phyloP scores from a whole-genome alignment of 2,888 invertebrate genomes.

The Bedellia somnulentella region DNA sequence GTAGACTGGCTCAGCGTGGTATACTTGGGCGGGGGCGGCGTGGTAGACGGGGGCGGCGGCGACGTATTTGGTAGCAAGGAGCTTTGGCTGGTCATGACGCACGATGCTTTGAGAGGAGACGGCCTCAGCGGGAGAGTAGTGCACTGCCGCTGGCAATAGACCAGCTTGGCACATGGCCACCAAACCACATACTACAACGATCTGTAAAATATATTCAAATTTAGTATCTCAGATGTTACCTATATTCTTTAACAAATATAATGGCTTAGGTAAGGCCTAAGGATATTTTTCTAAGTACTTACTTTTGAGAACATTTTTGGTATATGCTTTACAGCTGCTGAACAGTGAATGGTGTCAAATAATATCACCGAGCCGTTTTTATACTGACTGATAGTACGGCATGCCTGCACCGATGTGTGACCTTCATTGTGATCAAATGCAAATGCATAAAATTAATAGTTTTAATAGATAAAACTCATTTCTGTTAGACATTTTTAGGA shows the following conservation, averaged over 20 bases:
- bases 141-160: slow-evolving; percentile 30
- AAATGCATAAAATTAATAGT: no score
- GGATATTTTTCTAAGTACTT: no score
- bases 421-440: no score
- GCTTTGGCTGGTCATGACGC: slow-evolving; percentile 30
- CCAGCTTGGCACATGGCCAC: slow-evolving; percentile 31
- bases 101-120: slow-evolving; percentile 35
- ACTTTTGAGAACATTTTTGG: slow-evolving; percentile 17
- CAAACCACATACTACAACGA: slow-evolving; percentile 25
- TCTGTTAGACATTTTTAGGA: no score
- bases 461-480: no score
- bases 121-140: slow-evolving; percentile 28
- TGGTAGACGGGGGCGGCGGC: slow-evolving; percentile 15
- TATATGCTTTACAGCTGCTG: slow-evolving; percentile 4
- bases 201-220: no score
- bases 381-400: no score
- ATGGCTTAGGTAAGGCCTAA: no score
- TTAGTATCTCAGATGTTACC: no score
- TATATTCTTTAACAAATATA: no score
- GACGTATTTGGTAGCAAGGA: slow-evolving; percentile 6
- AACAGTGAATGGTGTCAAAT: slow-evolving; percentile 8
- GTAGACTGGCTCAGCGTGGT: slow-evolving; percentile 11
- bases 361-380: neutral
- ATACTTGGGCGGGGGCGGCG: slow-evolving; percentile 9
- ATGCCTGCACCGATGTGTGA: no score